Percentiles rank a stretch among this genome's conserved stretches.
Evolutionary conservation across 2,888 invertebrate species (phyloP).

Genomic region (Xestia c-nigrum): DNA sequence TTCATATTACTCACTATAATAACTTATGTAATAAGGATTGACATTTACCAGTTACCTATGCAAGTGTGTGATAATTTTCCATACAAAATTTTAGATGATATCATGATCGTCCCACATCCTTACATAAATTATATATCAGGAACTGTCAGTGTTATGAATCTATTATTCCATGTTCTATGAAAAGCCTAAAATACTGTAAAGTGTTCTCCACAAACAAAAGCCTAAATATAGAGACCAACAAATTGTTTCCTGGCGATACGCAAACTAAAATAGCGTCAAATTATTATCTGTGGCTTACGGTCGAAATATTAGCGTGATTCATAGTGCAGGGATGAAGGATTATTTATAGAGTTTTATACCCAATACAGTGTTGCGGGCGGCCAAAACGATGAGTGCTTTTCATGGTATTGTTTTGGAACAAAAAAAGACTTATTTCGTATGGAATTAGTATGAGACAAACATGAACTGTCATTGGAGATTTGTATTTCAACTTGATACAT

Average conservation of each 20-base stretch:
- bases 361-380: background rate
- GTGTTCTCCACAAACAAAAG: background rate
- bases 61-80: background rate
- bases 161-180: background rate
- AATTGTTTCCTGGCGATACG: conserved; percentile 15
- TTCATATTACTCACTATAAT: background rate
- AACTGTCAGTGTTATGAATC: background rate
- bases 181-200: background rate
- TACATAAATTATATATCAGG: no score
- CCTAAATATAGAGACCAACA: conserved; percentile 9
- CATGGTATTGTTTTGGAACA: background rate
- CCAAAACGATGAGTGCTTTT: background rate
- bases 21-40: background rate
- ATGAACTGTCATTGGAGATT: background rate
- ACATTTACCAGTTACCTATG: background rate
- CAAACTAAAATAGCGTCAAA: conserved; percentile 39
- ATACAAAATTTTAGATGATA: background rate
- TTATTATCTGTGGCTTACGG: conserved; percentile 34
- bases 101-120: background rate
- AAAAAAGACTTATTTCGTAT: background rate
- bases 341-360: conserved; percentile 4
- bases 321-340: background rate
- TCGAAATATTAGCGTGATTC: conserved; percentile 23
- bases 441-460: background rate
- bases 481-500: background rate